Evolutionary conservation across 2,113 vertebrate genomes (phyloP), one percentile per base, ranked within the genome.

Genomic region (Pygoscelis antarcticus): DNA sequence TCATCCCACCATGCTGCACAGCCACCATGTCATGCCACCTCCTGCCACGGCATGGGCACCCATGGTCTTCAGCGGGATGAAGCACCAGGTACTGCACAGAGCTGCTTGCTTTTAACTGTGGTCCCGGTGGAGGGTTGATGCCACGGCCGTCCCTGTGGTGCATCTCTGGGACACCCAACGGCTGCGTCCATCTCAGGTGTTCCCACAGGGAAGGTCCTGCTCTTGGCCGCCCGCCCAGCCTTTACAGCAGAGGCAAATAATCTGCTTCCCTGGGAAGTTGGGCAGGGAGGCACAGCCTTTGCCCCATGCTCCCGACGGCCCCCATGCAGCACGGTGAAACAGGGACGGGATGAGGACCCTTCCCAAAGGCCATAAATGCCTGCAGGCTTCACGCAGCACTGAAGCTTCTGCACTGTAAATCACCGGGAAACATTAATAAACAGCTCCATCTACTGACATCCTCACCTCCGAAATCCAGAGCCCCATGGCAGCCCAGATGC

Each of bases 391-490:
- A 5, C 0, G 0, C 22, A 65, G 64, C 64, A 46, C 19, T 1
- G 0, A 22, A 71, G 29, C 51, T 7, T 13, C 32, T 5, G 44
- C 2, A 1, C 81, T 7, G 51, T 42, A 36, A 85, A 97, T 86
- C 58, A 13, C 9, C 4, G 60, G 61, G 90, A 97, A 98, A 95
- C 6, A 77, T 97, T 94, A 91, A 95, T 83, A 91, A 96, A 97
- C 87, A 98, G 98, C 96, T 87, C 98, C 98, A 98, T 87, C 98
- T 98, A 94, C 97, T 95, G 98, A 96, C 80, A 88, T 11, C 5
- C 23, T 44, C 60, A 52, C 46, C 52, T 44, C 64, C 26, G 2
- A 25, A 52, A 51, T 17, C 57, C 79, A 51, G n/a, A 12, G 13
- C 19, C 74, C 71, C 27, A 2, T 1, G 3, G 46, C 49, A 46